Percentiles rank a stretch among this genome's conserved stretches.
Evolutionary conservation across 2,797 vertebrate species (phyloP).

Genomic region (Gobio occitaniae): DNA sequence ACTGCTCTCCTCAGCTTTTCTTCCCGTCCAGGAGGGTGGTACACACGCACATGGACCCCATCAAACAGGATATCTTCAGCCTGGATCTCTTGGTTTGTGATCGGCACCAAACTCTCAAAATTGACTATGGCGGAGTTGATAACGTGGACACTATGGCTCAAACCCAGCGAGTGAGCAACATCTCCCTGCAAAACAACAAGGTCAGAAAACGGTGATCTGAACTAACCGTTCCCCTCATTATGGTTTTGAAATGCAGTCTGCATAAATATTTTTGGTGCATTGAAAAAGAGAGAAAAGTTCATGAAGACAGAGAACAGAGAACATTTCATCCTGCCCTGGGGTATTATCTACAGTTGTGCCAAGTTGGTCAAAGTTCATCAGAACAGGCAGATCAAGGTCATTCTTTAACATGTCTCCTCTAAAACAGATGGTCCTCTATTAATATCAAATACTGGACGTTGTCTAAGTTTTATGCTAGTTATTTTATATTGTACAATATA

Average conservation of each 20-base stretch:
- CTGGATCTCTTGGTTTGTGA: slow-evolving; percentile 73
- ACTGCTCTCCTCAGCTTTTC: slow-evolving; percentile 83
- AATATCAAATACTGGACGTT: not conserved
- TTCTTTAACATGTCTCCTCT: not conserved
- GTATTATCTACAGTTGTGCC: not conserved
- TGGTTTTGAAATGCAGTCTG: slow-evolving; percentile 37
- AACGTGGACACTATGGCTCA: slow-evolving; percentile 76
- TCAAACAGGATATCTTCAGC: slow-evolving; percentile 85
- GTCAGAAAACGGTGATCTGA: slow-evolving; percentile 9
- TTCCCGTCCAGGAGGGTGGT: slow-evolving; percentile 78
- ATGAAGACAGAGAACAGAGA: not conserved
- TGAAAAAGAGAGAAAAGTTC: slow-evolving; percentile 29
- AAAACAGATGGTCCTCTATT: not conserved
- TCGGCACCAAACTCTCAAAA: slow-evolving; percentile 70
- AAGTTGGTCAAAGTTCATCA: slow-evolving; percentile 51
- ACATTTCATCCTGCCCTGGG: slow-evolving; percentile 4
- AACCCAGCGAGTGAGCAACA: slow-evolving; percentile 81
- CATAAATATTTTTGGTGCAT: not conserved
- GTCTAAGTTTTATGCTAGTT: not conserved
- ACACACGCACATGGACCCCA: slow-evolving; percentile 87
- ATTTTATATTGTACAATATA: not conserved
- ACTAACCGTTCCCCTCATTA: slow-evolving; percentile 31
- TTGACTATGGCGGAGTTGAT: slow-evolving; percentile 72
- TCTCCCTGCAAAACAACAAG: slow-evolving; percentile 74
- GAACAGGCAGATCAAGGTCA: slow-evolving; percentile 20